phyloP scores from a whole-genome alignment of 2,797 vertebrate genomes.

The Graptemys geographica region DNA sequence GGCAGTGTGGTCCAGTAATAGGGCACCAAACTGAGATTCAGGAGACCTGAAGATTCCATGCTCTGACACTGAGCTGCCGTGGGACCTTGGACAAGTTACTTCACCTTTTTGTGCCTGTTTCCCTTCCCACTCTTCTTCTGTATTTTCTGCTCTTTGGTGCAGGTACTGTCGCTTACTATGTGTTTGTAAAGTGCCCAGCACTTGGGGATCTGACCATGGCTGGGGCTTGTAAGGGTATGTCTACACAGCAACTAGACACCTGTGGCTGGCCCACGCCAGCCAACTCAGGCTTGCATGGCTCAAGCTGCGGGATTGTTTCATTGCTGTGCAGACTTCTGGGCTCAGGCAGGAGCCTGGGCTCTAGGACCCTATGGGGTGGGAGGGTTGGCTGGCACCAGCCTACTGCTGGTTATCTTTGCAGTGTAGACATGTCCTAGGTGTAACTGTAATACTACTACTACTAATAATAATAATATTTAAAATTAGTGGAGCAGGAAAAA shows the following conservation, averaged over 20 bases:
- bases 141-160: neutral
- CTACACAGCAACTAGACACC: neutral
- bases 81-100: neutral
- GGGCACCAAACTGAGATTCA: neutral
- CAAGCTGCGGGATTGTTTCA: neutral
- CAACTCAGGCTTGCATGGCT: neutral
- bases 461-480: neutral
- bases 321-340: neutral
- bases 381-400: no score
- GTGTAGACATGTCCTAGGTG: neutral
- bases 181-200: constrained; percentile 7
- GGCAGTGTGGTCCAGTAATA: neutral
- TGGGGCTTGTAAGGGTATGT: neutral
- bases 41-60: neutral
- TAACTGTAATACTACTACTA: neutral
- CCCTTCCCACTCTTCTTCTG: neutral
- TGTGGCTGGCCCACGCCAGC: neutral
- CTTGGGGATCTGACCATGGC: neutral
- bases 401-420: neutral
- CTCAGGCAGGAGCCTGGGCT: no score
- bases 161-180: fast-evolving
- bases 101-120: neutral
- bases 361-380: neutral
- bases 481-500: neutral
- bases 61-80: neutral